A percentile compares a stretch with the other conserved stretches of the same genome.
These are phyloP conservation scores for Ridgeia piscesae DNA, from an alignment of 1,140 invertebrate genomes.

Conservation along the genomic window DNA sequence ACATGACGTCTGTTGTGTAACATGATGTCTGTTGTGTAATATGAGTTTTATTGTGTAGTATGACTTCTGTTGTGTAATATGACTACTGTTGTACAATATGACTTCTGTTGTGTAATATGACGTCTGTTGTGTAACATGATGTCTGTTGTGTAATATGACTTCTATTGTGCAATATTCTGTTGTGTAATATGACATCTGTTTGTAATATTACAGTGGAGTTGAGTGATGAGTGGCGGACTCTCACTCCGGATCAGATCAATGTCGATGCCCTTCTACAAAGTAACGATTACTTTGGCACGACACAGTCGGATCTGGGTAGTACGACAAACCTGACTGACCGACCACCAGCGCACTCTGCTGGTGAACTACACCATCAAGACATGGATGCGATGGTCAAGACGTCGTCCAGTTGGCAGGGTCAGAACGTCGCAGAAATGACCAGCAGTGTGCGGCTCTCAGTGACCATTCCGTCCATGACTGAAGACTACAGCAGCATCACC, in stretches of 20 bases:
- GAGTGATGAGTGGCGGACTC: not conserved
- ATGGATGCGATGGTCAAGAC: not conserved
- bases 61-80: too few relatives aligned
- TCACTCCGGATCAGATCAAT: slow-evolving; percentile 49
- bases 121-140: too few relatives aligned
- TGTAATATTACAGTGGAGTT: not conserved
- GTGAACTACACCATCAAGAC: not conserved
- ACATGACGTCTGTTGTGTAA: too few relatives aligned
- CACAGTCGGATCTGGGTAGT: slow-evolving; percentile 18
- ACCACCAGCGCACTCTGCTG: not conserved
- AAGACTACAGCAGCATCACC: not conserved
- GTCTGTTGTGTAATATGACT: too few relatives aligned
- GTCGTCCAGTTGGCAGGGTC: not conserved
- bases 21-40: too few relatives aligned
- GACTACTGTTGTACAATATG: too few relatives aligned
- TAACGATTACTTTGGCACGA: slow-evolving; percentile 25
- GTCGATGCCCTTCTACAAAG: slow-evolving; percentile 45
- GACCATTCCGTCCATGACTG: not conserved
- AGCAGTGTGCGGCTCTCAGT: not conserved
- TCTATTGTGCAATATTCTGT: too few relatives aligned
- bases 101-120: too few relatives aligned
- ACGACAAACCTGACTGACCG: not conserved
- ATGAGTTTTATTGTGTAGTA: too few relatives aligned
- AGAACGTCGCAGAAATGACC: not conserved
- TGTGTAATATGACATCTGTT: not conserved